Conservation (phyloP, 2,113 vertebrate genomes). For the Tachysurus fulvidraco region DNA sequence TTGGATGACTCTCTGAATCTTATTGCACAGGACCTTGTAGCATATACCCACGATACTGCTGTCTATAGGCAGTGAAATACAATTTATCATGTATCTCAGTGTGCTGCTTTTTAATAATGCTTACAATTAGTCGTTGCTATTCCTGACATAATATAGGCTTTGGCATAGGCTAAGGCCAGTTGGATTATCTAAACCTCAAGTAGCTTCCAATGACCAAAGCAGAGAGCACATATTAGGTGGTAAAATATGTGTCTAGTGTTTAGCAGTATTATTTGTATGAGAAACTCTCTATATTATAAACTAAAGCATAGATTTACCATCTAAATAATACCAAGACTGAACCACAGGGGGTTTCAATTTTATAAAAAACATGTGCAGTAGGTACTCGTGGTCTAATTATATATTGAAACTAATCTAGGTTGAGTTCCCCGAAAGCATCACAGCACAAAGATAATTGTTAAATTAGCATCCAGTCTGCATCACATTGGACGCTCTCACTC, state of each 20-base stretch:
- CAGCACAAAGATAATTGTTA: not conserved
- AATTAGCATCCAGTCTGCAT: not conserved
- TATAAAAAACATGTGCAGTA: not conserved
- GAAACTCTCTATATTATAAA: not conserved
- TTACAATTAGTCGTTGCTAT: conserved; percentile 14
- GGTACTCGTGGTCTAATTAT: not conserved
- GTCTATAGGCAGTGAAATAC: conserved; percentile 7
- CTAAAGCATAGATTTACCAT: not conserved
- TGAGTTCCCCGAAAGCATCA: not conserved
- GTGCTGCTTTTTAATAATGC: conserved; percentile 24
- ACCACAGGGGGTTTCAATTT: not conserved
- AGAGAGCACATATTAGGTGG: not conserved
- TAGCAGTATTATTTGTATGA: not conserved
- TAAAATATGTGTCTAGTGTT: not conserved
- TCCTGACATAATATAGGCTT: not conserved
- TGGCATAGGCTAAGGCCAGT: not conserved
- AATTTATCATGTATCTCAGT: conserved; percentile 18
- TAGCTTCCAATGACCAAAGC: not conserved
- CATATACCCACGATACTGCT: not conserved
- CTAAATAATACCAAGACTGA: not conserved
- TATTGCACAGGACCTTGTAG: not conserved
- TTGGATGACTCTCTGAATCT: not conserved
- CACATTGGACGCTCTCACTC: not conserved
- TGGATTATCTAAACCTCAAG: conserved; percentile 6
- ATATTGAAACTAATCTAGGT: not conserved